Evolutionary conservation across 2,113 vertebrate genomes (phyloP).

Genomic region (Hoplias malabaricus): DNA sequence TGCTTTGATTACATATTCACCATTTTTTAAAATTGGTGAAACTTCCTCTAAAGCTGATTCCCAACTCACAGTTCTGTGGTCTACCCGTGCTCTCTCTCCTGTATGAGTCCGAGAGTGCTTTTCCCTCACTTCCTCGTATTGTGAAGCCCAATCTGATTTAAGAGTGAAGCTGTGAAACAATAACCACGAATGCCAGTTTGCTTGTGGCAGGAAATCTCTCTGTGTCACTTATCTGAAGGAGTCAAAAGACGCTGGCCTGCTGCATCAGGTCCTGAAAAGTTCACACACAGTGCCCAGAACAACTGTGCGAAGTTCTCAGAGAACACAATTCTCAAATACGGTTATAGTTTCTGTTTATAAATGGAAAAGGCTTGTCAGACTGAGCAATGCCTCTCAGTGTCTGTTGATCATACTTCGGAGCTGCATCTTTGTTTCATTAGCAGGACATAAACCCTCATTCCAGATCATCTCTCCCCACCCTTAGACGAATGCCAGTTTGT

Average conservation of each 20-base stretch:
- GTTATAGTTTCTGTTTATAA: background rate
- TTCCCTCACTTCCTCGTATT: constrained; percentile 16
- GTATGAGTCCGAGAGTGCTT: background rate
- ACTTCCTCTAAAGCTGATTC: too few species aligned
- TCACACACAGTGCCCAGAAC: background rate
- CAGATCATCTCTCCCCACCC: background rate
- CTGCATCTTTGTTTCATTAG: background rate
- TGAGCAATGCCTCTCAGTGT: background rate
- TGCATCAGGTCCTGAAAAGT: background rate
- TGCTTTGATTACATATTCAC: too few species aligned
- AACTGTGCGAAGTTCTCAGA: background rate
- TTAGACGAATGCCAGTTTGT: background rate
- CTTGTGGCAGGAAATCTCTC: background rate
- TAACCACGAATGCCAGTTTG: background rate
- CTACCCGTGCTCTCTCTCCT: background rate
- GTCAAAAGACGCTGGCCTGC: background rate
- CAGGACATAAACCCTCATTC: background rate
- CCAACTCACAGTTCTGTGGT: too few species aligned
- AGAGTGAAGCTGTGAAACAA: background rate
- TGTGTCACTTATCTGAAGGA: background rate
- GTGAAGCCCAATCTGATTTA: background rate
- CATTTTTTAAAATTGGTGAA: too few species aligned
- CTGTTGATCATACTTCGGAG: background rate
- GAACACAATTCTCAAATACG: background rate
- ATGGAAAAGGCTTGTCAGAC: background rate